phyloP scores from a whole-genome alignment of 2,113 vertebrate genomes.

The Cervus canadensis region DNA sequence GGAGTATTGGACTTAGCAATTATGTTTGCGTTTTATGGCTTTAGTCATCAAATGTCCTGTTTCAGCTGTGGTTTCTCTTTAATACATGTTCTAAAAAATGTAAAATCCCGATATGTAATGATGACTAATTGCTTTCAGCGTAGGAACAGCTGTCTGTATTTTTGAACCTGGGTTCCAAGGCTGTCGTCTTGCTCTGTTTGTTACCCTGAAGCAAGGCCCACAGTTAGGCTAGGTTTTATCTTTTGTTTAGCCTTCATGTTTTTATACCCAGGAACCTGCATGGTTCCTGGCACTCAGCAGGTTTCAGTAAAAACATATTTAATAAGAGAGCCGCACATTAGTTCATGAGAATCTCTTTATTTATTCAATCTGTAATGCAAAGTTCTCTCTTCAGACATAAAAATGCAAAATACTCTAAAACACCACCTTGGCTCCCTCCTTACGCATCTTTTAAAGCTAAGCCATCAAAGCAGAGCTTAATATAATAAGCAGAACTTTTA shows the following conservation, averaged over 20 bases:
- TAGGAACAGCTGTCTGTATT: not conserved
- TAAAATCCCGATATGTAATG: not conserved
- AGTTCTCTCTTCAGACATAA: not conserved
- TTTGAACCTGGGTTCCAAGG: not conserved
- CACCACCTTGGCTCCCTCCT: not conserved
- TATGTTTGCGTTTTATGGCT: conserved; percentile 36
- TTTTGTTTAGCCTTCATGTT: not conserved
- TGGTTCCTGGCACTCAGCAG: not conserved
- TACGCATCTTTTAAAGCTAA: not conserved
- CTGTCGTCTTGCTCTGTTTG: not conserved
- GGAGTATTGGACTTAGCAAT: not conserved
- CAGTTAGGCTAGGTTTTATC: not conserved
- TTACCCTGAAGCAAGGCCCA: not conserved
- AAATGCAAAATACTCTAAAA: not conserved
- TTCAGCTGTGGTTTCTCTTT: conserved; percentile 23
- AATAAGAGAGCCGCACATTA: not conserved
- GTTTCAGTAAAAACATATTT: not conserved
- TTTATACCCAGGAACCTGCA: not conserved
- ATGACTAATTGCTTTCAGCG: not conserved
- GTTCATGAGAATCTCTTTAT: not conserved
- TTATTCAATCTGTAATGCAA: not conserved
- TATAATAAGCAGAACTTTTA: not conserved
- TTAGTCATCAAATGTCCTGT: conserved; percentile 13
- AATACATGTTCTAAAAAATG: not conserved
- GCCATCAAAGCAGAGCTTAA: not conserved